Conservation (phyloP, 1,140 invertebrate species). For the Drosophila ironensis region DNA sequence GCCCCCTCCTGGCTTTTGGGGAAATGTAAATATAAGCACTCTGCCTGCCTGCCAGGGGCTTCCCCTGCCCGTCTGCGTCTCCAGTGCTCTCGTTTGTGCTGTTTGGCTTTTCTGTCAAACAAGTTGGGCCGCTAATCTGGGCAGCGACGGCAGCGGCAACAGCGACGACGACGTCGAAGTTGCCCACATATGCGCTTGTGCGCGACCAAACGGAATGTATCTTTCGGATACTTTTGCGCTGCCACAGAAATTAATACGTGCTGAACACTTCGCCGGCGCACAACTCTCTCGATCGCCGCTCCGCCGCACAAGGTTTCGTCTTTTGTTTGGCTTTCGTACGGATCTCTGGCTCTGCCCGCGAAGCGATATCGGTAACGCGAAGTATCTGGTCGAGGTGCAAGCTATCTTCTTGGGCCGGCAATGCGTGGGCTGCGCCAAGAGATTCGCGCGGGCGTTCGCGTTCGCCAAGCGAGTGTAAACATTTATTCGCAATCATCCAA, state of each 20-base stretch:
- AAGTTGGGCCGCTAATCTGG: constrained; percentile 65
- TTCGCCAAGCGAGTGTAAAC: constrained; percentile 45
- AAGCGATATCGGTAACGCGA: background rate
- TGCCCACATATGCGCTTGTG: constrained; percentile 66
- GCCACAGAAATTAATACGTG: constrained; percentile 77
- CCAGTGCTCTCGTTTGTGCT: constrained; percentile 42
- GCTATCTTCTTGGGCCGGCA: constrained; percentile 22
- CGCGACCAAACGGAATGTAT: constrained; percentile 64
- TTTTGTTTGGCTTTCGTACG: constrained; percentile 10
- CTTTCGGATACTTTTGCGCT: constrained; percentile 70
- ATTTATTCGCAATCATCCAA: constrained; percentile 20
- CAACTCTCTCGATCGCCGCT: constrained; percentile 59
- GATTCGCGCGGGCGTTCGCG: constrained; percentile 50
- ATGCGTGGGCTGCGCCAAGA: constrained; percentile 40
- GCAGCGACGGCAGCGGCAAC: constrained; percentile 23
- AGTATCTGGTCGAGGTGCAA: background rate
- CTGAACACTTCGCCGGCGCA: constrained; percentile 71
- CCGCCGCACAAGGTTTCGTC: constrained; percentile 1
- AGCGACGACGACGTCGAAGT: constrained; percentile 42
- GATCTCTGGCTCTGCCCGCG: constrained; percentile 2
- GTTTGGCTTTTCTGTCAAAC: constrained; percentile 55
- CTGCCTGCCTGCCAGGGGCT: too few species aligned
- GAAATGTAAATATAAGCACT: constrained; percentile 62
- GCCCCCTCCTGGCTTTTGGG: constrained; percentile 3
- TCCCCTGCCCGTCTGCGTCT: too few species aligned